Base-by-base conservation (phyloP, 2,888 invertebrate genomes). In the Tenthredo scrophulariae region DNA sequence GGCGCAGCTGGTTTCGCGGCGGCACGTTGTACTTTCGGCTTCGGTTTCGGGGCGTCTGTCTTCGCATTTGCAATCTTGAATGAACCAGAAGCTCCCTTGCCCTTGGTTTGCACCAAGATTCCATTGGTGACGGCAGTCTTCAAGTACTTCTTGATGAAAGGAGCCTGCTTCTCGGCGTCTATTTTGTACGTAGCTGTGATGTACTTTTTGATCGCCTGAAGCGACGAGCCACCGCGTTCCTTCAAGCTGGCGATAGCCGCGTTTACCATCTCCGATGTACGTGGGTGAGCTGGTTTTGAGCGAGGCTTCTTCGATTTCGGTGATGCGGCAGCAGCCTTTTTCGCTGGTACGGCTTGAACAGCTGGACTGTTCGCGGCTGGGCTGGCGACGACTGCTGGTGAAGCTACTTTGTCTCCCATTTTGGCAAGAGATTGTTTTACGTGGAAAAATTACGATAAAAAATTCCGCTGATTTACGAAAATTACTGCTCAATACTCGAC, bases 191-290 rank as follows among this genome's bases (percentile, higher is more conserved):
- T 95, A 37, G 94, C 93, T 13, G 94, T 92, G 79, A 96, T 94
- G 91, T 95, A 96, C 89, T 96, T 96, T 91, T 96, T 96, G 91
- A 96, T 96, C 1, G 95, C 95, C 90, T 91, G 94, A 87, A 92
- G 89, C 0, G 95, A 95, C 0, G 95, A 96, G 43, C 96, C 96
- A 84, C 94, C 94, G 43, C 95, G 94, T 89, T 95, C 95, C 88
- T 95, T 94, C 79, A 95, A 90, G 84, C 92, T 91, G 86, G 92
- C 93, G 77, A 95, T 94, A 1, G 96, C 96, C 50, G 92, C 93
- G 87, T 93, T 94, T 0, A 96, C 96, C 95, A 96, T 95, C 50
- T 93, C 93, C 0, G 94, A 90, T 0, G 94, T 94, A 26, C 93
- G 93, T 0, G 95, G 95, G 90, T 95, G 95, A 29, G 91, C 87